A percentile compares a stretch with the other conserved stretches of the same genome.
phyloP scores from a whole-genome alignment of 1,140 invertebrate genomes.

The Elymnias hypermnestra region DNA sequence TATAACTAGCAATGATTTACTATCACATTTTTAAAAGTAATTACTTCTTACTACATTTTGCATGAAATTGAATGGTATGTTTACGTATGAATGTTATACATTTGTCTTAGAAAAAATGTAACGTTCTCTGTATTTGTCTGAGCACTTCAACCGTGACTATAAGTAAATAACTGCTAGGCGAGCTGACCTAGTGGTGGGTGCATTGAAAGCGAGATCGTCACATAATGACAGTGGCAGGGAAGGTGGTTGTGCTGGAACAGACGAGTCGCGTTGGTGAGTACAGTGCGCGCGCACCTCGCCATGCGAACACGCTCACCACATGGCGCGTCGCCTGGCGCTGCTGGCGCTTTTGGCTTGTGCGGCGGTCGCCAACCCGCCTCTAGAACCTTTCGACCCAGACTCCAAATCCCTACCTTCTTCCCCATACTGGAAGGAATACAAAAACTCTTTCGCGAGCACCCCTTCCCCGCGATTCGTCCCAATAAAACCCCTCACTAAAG shows the following conservation, averaged over 20 bases:
- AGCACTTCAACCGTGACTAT: too few relatives aligned
- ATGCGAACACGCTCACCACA: slow-evolving; percentile 67
- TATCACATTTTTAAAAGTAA: too few relatives aligned
- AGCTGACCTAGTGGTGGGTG: slow-evolving; percentile 54
- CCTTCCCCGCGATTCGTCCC: slow-evolving; percentile 21
- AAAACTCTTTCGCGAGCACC: slow-evolving; percentile 41
- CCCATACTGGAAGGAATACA: slow-evolving; percentile 53
- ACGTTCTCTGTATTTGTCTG: too few relatives aligned
- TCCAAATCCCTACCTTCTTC: slow-evolving; percentile 49
- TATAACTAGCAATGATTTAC: too few relatives aligned
- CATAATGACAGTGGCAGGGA: slow-evolving; percentile 64
- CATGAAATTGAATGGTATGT: too few relatives aligned
- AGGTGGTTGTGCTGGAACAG: slow-evolving; percentile 40
- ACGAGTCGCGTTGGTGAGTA: slow-evolving; percentile 30
- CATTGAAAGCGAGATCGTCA: slow-evolving; percentile 62
- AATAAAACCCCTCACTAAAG: slow-evolving; percentile 48
- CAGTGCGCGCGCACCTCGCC: slow-evolving; percentile 68
- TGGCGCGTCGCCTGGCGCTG: slow-evolving; percentile 72
- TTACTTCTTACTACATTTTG: too few relatives aligned
- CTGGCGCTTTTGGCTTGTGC: slow-evolving; percentile 55
- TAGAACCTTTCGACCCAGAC: slow-evolving; percentile 37
- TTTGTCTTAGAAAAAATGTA: too few relatives aligned
- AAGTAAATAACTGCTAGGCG: slow-evolving; percentile 32
- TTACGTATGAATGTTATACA: too few relatives aligned
- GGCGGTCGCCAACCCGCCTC: slow-evolving; percentile 36